Conservation (phyloP, 2,113 vertebrate species). For the Elephas maximus region DNA sequence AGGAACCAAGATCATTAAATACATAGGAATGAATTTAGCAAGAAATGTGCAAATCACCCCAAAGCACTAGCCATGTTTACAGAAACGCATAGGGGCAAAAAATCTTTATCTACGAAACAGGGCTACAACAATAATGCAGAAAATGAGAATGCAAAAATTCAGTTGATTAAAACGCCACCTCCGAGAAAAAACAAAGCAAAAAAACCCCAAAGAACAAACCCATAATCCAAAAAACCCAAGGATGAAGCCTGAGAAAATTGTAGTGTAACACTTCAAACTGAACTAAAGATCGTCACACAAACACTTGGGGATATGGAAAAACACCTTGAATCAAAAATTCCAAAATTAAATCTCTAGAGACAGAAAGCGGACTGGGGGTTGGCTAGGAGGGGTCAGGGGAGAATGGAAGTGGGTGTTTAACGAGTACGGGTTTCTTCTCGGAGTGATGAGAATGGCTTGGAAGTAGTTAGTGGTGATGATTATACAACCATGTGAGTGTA, state of each 20-base stretch:
- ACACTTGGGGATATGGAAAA: not conserved
- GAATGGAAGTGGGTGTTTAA: not conserved
- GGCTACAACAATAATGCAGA: not conserved
- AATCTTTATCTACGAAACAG: not conserved
- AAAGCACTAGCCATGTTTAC: not conserved
- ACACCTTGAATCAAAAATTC: not conserved
- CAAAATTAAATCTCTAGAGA: not conserved
- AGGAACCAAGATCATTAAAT: fast-evolving
- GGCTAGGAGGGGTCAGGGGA: not conserved
- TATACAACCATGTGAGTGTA: too few relatives aligned
- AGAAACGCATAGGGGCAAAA: not conserved
- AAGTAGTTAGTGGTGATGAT: too few relatives aligned
- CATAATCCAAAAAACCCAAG: not conserved
- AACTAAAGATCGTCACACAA: not conserved
- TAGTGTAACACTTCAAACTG: not conserved
- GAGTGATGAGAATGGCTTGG: too few relatives aligned
- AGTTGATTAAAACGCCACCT: not conserved
- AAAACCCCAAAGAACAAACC: not conserved
- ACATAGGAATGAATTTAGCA: fast-evolving
- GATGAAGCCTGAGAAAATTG: not conserved
- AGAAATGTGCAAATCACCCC: not conserved
- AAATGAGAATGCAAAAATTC: not conserved
- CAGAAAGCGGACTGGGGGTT: too few relatives aligned
- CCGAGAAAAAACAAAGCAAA: not conserved
- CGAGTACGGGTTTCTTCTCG: too few relatives aligned